These are phyloP conservation scores for Leuciscus idus DNA, from an alignment of 2,113 vertebrate species.

Conservation along the genomic window DNA sequence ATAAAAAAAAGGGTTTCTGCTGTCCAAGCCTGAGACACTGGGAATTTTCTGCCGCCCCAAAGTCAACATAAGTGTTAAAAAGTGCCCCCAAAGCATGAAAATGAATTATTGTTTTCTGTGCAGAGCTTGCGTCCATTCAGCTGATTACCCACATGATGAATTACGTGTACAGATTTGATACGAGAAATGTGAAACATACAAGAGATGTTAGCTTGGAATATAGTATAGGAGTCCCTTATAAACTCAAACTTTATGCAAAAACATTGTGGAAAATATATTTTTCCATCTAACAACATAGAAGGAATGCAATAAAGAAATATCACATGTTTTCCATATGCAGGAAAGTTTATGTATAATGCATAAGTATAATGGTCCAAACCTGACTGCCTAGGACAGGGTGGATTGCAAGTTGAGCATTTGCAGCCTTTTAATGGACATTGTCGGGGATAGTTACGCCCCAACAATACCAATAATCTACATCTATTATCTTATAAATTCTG, in stretches of 20 bases:
- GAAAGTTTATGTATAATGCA: conserved; percentile 16
- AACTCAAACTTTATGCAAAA: conserved; percentile 33
- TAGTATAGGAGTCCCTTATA: conserved; percentile 21
- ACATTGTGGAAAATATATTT: conserved; percentile 33
- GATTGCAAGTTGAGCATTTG: conserved; percentile 42
- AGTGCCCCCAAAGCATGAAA: conserved; percentile 48
- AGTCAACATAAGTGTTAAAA: conserved; percentile 56
- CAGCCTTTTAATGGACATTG: background rate
- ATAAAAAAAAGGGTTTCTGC: conserved; percentile 62
- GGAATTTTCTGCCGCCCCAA: conserved; percentile 64
- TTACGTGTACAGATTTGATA: background rate
- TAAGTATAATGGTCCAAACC: conserved; percentile 23
- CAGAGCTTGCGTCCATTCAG: conserved; percentile 7
- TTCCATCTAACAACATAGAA: conserved; percentile 48
- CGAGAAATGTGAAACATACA: conserved; percentile 1
- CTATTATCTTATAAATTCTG: conserved; percentile 27
- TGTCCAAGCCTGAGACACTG: conserved; percentile 67
- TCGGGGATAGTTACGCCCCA: conserved; percentile 11
- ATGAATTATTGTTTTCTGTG: conserved; percentile 33
- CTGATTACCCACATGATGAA: conserved; percentile 2
- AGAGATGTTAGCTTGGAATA: conserved; percentile 23
- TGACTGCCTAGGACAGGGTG: conserved; percentile 14
- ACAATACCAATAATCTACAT: conserved; percentile 40
- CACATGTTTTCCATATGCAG: conserved; percentile 28
- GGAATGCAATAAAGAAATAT: conserved; percentile 39